Evolutionary conservation across 2,888 invertebrate genomes (phyloP).

Genomic region (Mamestra brassicae): DNA sequence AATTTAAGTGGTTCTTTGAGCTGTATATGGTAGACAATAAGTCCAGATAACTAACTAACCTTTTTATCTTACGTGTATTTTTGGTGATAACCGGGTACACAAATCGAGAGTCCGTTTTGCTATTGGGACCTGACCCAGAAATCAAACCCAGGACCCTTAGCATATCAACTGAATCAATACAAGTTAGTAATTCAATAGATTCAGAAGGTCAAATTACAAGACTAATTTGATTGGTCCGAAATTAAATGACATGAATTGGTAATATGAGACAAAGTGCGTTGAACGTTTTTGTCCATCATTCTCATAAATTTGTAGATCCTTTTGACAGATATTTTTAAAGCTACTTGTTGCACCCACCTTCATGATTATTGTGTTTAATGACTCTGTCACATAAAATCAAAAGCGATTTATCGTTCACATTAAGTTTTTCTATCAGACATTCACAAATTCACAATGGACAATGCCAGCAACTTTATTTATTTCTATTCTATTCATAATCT

Average conservation of each 20-base stretch:
- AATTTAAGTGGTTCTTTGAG: neutral
- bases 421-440: conserved; percentile 5
- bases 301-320: neutral
- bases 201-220: conserved; percentile 45
- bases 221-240: conserved; percentile 37
- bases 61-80: no score
- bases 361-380: neutral
- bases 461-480: neutral
- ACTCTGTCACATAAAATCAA: neutral
- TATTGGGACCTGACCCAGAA: neutral
- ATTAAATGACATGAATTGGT: conserved; percentile 30
- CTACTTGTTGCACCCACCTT: neutral
- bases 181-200: conserved; percentile 43
- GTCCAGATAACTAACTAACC: no score
- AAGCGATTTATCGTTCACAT: conserved; percentile 17
- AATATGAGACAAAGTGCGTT: conserved; percentile 1
- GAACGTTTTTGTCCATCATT: neutral
- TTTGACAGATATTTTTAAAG: neutral
- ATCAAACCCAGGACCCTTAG: neutral
- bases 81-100: neutral
- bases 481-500: conserved; percentile 27
- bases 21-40: no score
- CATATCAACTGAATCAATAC: conserved; percentile 2
- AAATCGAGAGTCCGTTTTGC: neutral
- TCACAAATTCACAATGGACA: conserved; percentile 22